A percentile compares a stretch with the other conserved stretches of the same genome.
These are phyloP conservation scores for Aricia agestis DNA, from an alignment of 1,140 invertebrate genomes.

Conservation along the genomic window DNA sequence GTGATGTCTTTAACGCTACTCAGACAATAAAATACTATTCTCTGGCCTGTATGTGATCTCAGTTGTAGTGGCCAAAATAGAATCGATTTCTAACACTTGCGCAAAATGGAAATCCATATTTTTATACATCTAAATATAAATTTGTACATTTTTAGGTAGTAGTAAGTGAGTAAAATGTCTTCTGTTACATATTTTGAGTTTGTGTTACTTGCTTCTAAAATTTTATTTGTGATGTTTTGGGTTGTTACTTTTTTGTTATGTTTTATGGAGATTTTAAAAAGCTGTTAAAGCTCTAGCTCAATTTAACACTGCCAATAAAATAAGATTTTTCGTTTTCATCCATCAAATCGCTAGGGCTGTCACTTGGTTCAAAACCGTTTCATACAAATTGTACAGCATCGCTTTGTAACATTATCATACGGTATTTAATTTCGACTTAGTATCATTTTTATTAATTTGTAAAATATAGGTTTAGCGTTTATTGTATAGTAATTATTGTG, in stretches of 20 bases:
- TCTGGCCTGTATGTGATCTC: conserved; percentile 6
- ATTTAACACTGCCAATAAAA: conserved; percentile 11
- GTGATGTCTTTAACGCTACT: background rate
- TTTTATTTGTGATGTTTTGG: conserved; percentile 14
- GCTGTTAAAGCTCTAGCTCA: conserved; percentile 14
- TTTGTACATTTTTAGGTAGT: conserved; percentile 5
- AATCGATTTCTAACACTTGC: background rate
- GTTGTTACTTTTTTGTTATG: conserved; percentile 16
- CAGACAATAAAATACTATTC: conserved; percentile 1
- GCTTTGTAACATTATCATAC: conserved; percentile 4
- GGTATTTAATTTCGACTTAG: conserved; percentile 8
- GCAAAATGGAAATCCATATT: conserved; percentile 6
- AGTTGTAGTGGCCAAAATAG: conserved; percentile 12
- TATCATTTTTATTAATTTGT: conserved; percentile 34
- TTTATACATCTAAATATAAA: conserved; percentile 9
- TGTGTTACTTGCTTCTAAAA: conserved; percentile 9
- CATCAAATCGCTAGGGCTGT: background rate
- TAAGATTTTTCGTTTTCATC: conserved; percentile 1
- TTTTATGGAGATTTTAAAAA: conserved; percentile 5
- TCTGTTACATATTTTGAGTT: background rate
- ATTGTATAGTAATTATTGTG: conserved; percentile 49
- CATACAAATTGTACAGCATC: background rate
- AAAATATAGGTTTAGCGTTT: conserved; percentile 45
- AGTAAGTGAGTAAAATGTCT: background rate
- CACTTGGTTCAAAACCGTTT: background rate